Conservation (phyloP, 2,797 vertebrate species). For the Melanotaenia parkinsoni region DNA sequence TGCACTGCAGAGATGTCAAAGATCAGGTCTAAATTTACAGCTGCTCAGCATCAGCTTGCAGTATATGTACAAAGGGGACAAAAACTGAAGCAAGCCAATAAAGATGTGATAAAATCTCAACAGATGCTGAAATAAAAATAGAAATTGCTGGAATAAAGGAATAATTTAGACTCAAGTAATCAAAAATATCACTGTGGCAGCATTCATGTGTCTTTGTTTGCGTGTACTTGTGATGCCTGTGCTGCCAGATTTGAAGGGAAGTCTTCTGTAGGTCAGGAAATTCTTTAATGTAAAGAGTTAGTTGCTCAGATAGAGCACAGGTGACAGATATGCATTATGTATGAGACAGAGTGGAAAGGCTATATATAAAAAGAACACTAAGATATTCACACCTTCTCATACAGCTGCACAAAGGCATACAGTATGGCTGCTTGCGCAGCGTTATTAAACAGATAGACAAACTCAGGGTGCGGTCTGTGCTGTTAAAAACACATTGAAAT, state of each 20-base stretch:
- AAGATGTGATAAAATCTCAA: slow-evolving; percentile 15
- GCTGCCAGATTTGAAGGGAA: slow-evolving; percentile 38
- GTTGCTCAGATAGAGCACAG: slow-evolving; percentile 74
- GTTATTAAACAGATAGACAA: slow-evolving; percentile 56
- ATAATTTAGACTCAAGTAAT: slow-evolving; percentile 14
- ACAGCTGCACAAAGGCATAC: slow-evolving; percentile 49
- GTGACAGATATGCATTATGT: slow-evolving; percentile 81
- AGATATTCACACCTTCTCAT: slow-evolving; percentile 71
- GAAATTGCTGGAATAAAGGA: not conserved
- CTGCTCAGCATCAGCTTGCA: not conserved
- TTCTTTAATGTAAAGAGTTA: slow-evolving; percentile 74
- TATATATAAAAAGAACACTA: slow-evolving; percentile 75
- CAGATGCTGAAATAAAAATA: slow-evolving; percentile 28
- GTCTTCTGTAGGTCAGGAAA: slow-evolving; percentile 69
- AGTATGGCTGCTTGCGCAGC: slow-evolving; percentile 48
- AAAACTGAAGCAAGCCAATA: slow-evolving; percentile 9
- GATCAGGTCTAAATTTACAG: not conserved
- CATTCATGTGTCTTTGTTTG: slow-evolving; percentile 33
- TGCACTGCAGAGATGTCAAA: not conserved
- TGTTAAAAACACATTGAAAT: slow-evolving; percentile 44
- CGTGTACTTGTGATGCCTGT: slow-evolving; percentile 38
- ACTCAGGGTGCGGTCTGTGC: slow-evolving; percentile 8
- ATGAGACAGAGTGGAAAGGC: slow-evolving; percentile 61
- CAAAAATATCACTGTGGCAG: slow-evolving; percentile 19
- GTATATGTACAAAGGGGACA: slow-evolving; percentile 5